Base-by-base conservation (phyloP, 2,113 vertebrate species). In the Syngnathus floridae region DNA sequence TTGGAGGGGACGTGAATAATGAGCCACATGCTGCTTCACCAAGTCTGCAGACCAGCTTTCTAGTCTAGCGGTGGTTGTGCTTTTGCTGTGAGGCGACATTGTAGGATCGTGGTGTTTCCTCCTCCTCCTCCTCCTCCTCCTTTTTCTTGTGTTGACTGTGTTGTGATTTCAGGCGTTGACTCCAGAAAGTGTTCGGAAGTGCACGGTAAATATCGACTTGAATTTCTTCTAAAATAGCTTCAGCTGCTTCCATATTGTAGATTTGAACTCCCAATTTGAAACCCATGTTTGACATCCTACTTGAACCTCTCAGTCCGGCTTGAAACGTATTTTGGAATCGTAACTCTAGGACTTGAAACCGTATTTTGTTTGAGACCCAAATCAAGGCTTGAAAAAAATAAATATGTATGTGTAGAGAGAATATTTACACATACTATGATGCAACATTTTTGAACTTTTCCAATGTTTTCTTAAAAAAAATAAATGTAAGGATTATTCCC, bases 101-200 rank as follows among this genome's bases (percentile, higher is more conserved):
- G 13, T 13, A 8, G 19, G 2, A n/a, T 9, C 7, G 36, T 2
- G 55, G 3, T 36, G 55, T 26, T 60, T 62, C 41, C 65, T 61
- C 22, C 17, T 37, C 59, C 5, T 19, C 16, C 54, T 63, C 55
- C 51, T 62, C 41, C 65, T 61, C 22, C 17, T 37, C 62, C 5
- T 19, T 22, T 38, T 65, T 62, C 65, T 59, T 37, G 70, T 70
- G 66, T 70, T 86, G 77, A 87, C 70, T 55, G 70, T 79, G 72
- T 88, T 88, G 19, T 89, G 78, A 80, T 90, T 86, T 21, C 88
- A 90, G 90, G 86, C 87, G 74, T 66, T 82, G 77, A 78, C 75
- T 72, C 88, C 89, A 88, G 80, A 86, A 73, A 84, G 38, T 84
- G 77, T 80, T 82, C 69, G 58, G 67, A 88, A 38, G 67, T 79